phyloP scores from a whole-genome alignment of 2,113 vertebrate species.

The Sigmodon hispidus region DNA sequence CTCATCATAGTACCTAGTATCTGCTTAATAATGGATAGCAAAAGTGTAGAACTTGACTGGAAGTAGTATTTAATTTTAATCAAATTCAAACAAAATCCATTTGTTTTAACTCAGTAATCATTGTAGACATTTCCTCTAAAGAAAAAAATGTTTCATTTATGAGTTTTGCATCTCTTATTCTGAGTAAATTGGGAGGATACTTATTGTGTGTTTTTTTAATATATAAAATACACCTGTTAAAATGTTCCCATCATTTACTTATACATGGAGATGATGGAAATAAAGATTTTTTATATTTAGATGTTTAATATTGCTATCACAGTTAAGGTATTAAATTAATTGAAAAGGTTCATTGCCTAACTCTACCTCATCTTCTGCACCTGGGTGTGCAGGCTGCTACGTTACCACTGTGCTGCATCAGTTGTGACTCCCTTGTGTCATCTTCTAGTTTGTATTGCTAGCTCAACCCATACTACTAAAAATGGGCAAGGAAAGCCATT shows the following conservation, averaged over 20 bases:
- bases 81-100: neutral
- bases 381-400: too few relatives aligned
- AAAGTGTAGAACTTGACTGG: neutral
- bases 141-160: neutral
- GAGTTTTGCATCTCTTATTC: neutral
- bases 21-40: neutral
- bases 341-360: neutral
- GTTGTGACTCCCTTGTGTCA: neutral
- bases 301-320: neutral
- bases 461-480: neutral
- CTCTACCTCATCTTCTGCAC: neutral
- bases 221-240: neutral
- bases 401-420: neutral
- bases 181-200: neutral
- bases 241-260: neutral
- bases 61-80: neutral
- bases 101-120: neutral
- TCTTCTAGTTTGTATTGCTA: neutral
- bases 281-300: neutral
- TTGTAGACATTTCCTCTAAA: neutral
- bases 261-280: neutral
- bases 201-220: neutral
- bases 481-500: neutral
- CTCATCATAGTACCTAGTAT: neutral
- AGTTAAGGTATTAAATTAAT: neutral